Conservation (phyloP, 2,113 vertebrate species). For the Myrmophylax atrothorax region DNA sequence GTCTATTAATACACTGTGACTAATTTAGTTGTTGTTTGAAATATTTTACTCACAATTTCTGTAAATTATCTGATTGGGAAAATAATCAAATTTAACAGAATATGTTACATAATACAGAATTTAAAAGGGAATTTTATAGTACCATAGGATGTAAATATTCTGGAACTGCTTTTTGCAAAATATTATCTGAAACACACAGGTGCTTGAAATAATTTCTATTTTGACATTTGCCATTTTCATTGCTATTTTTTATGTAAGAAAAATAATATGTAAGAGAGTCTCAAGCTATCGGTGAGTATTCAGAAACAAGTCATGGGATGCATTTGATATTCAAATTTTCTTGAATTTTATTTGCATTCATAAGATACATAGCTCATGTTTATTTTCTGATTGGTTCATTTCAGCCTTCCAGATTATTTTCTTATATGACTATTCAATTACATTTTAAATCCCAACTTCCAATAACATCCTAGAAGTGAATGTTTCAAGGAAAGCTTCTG, state of each 20-base stretch:
- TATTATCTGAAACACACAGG: neutral
- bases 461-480: neutral
- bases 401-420: neutral
- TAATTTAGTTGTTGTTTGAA: slow-evolving; percentile 44
- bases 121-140: neutral
- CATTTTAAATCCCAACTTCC: neutral
- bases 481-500: neutral
- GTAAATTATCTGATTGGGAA: neutral
- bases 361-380: neutral
- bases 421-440: neutral
- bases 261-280: neutral
- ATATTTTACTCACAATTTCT: slow-evolving; percentile 5
- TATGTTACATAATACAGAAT: neutral
- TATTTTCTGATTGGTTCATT: slow-evolving; percentile 14
- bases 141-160: neutral
- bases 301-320: slow-evolving; percentile 1
- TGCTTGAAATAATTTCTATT: slow-evolving; percentile 21
- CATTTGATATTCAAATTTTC: slow-evolving; percentile 38
- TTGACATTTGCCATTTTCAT: neutral
- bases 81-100: neutral
- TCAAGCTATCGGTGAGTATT: neutral
- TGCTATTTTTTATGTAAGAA: neutral
- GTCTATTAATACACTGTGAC: neutral
- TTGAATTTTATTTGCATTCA: slow-evolving; percentile 35
- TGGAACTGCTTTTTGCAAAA: neutral